phyloP scores from a whole-genome alignment of 2,113 vertebrate species.

The Grallaria varia region DNA sequence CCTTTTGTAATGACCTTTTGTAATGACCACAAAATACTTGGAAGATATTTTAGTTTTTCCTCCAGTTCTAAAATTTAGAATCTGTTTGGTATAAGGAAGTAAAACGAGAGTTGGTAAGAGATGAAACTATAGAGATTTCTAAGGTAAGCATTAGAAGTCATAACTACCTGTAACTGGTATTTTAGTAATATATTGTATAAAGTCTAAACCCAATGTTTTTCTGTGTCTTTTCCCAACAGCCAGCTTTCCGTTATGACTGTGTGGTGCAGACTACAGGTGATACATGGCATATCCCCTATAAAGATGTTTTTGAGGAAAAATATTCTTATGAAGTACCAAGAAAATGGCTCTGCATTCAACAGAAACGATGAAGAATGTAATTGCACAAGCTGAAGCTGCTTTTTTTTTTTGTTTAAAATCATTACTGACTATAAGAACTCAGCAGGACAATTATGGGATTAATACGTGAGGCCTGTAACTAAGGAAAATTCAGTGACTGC shows the following conservation, averaged over 20 bases:
- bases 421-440: not conserved
- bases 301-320: constrained; percentile 78
- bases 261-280: constrained; percentile 83
- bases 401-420: not conserved
- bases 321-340: constrained; percentile 83
- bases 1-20: not conserved
- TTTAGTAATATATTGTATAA: not conserved
- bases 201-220: not conserved
- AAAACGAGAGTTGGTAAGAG: not conserved
- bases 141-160: not conserved
- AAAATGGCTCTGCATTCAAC: constrained; percentile 89
- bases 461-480: not conserved
- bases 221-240: constrained; percentile 72
- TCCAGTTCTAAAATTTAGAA: not conserved
- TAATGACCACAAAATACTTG: not conserved
- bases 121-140: not conserved
- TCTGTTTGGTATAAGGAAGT: not conserved
- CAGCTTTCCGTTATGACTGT: constrained; percentile 81
- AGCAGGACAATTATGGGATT: not conserved
- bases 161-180: not conserved
- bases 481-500: not conserved
- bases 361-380: not conserved
- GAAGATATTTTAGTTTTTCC: not conserved
- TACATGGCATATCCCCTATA: constrained; percentile 95
- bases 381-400: not conserved